Conservation (phyloP, 2,888 invertebrate genomes). For the Invenusta paracnida region DNA sequence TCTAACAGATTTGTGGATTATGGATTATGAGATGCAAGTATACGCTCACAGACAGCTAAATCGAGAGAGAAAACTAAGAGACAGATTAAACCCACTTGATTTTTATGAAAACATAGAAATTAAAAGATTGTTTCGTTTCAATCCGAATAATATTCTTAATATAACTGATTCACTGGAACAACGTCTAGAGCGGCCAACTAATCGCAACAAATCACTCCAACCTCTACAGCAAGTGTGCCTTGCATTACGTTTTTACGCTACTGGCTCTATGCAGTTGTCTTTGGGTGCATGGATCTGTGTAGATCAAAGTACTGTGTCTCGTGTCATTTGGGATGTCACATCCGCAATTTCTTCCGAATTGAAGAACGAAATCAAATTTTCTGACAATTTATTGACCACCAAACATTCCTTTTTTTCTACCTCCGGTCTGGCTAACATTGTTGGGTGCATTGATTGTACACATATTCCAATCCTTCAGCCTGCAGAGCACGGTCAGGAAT, state of each 20-base stretch:
- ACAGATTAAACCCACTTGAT: not conserved
- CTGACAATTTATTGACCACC: not conserved
- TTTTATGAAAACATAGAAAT: not conserved
- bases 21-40: too few species aligned
- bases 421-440: not conserved
- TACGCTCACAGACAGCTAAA: not conserved
- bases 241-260: conserved; percentile 20
- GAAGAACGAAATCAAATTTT: not conserved
- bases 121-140: not conserved
- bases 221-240: not conserved
- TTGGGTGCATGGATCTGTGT: conserved; percentile 18
- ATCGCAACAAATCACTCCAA: not conserved
- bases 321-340: not conserved
- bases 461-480: not conserved
- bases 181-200: not conserved
- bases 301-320: not conserved
- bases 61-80: not conserved
- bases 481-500: not conserved
- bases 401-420: not conserved
- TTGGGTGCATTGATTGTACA: conserved; percentile 11
- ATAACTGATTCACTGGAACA: not conserved
- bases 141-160: not conserved
- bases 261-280: conserved; percentile 2
- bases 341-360: not conserved
- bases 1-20: too few species aligned